These are phyloP conservation scores for Porites cylindrica DNA, from an alignment of 92 coral and sea anemone genomes.

Conservation along the genomic window DNA sequence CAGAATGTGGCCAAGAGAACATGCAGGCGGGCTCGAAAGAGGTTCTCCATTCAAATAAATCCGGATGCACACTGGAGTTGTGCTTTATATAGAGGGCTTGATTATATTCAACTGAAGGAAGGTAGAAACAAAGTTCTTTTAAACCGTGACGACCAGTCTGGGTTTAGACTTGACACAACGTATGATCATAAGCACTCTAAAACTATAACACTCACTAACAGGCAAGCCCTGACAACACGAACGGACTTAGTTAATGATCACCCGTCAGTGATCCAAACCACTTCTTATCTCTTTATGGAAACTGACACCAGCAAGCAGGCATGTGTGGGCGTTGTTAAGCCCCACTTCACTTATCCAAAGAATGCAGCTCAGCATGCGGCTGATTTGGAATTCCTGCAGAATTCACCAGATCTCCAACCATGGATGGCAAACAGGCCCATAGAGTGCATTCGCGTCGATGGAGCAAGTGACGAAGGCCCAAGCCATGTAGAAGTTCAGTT, in stretches of 20 bases:
- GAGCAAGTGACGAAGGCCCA: conserved; percentile 33
- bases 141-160: conserved; percentile 39
- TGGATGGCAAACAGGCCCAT: conserved; percentile 6
- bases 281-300: conserved; percentile 43
- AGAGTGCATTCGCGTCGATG: conserved; percentile 47
- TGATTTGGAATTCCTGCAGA: conserved; percentile 41
- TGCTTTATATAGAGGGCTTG: conserved; percentile 39
- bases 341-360: conserved; percentile 33
- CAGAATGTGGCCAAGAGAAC: conserved; percentile 51
- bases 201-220: conserved; percentile 19
- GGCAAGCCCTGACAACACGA: conserved; percentile 42
- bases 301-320: conserved; percentile 25
- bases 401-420: conserved; percentile 34
- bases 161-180: conserved; percentile 54
- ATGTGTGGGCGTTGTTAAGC: conserved; percentile 49
- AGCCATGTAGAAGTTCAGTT: conserved; percentile 34
- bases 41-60: conserved; percentile 35
- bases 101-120: conserved; percentile 36
- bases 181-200: conserved; percentile 47
- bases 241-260: conserved; percentile 54
- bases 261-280: conserved; percentile 29
- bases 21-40: conserved; percentile 49
- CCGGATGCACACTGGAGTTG: conserved; percentile 55
- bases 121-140: conserved; percentile 22
- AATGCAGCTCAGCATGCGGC: conserved; percentile 65